Evolutionary conservation across 92 coral and sea anemone genomes (phyloP).

Genomic region (Actinostola sp.): DNA sequence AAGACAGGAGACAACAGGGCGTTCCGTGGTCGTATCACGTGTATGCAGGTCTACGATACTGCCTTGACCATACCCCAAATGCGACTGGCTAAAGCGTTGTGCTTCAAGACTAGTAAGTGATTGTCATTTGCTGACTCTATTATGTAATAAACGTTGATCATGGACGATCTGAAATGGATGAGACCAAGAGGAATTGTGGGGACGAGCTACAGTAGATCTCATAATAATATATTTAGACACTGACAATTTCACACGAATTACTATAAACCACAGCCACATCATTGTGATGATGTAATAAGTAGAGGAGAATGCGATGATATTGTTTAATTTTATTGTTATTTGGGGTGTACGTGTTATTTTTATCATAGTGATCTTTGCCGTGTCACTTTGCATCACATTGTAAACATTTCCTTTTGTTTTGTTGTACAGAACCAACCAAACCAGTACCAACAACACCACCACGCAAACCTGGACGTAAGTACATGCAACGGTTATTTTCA

Average conservation of each 20-base stretch:
- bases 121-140: too few relatives aligned
- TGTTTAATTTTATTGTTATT: too few relatives aligned
- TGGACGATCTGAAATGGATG: too few relatives aligned
- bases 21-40: constrained; percentile 86
- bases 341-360: too few relatives aligned
- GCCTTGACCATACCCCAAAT: constrained; percentile 64
- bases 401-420: not conserved
- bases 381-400: too few relatives aligned
- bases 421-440: constrained; percentile 18
- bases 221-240: too few relatives aligned
- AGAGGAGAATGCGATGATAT: not conserved
- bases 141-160: too few relatives aligned
- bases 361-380: too few relatives aligned
- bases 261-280: too few relatives aligned
- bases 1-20: constrained; percentile 59
- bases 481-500: not conserved
- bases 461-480: constrained; percentile 54
- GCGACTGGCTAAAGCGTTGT: constrained; percentile 64
- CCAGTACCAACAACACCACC: constrained; percentile 63
- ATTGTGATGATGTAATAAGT: not conserved
- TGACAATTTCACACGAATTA: too few relatives aligned
- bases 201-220: too few relatives aligned
- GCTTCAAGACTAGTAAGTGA: constrained; percentile 78
- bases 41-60: constrained; percentile 73
- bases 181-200: too few relatives aligned